Conservation (phyloP, 2,113 vertebrate genomes). For the Caranx ignobilis region DNA sequence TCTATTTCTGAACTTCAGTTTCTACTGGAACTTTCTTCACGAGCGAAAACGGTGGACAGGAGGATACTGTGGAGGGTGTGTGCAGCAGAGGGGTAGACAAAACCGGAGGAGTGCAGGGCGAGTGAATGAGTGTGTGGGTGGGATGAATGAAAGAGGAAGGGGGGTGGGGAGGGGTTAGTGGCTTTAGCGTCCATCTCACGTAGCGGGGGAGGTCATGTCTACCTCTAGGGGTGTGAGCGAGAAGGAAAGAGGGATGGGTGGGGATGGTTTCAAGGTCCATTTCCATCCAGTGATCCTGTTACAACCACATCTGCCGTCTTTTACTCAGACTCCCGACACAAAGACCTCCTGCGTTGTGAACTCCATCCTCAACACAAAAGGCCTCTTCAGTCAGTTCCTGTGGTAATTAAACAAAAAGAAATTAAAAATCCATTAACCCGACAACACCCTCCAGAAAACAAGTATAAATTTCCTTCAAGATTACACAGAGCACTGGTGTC, state of each 20-base stretch:
- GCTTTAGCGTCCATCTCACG: slow-evolving; percentile 53
- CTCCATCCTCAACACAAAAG: slow-evolving; percentile 42
- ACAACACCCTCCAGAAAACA: slow-evolving; percentile 11
- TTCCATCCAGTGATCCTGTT: slow-evolving; percentile 78
- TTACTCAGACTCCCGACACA: slow-evolving; percentile 45
- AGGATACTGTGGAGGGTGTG: slow-evolving; percentile 15
- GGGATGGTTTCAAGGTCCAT: slow-evolving; percentile 52
- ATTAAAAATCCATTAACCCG: slow-evolving; percentile 20
- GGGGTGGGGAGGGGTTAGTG: background rate
- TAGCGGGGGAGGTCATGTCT: slow-evolving; percentile 44
- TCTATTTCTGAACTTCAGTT: slow-evolving; percentile 25
- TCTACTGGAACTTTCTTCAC: slow-evolving; percentile 47
- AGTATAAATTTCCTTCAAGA: background rate
- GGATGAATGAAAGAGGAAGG: background rate
- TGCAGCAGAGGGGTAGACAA: background rate
- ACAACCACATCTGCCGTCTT: slow-evolving; percentile 72
- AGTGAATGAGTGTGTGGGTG: background rate
- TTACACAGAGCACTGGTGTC: background rate
- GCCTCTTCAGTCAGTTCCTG: slow-evolving; percentile 74
- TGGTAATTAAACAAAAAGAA: slow-evolving; percentile 9
- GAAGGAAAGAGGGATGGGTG: slow-evolving; percentile 1
- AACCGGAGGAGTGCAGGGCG: background rate
- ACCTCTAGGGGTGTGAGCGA: slow-evolving; percentile 48
- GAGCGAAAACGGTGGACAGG: slow-evolving; percentile 53
- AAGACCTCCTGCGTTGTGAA: slow-evolving; percentile 69